Percentiles rank a stretch among this genome's conserved stretches.
Conservation (phyloP, 2,888 invertebrate species). For the Drosophila mulleri region DNA sequence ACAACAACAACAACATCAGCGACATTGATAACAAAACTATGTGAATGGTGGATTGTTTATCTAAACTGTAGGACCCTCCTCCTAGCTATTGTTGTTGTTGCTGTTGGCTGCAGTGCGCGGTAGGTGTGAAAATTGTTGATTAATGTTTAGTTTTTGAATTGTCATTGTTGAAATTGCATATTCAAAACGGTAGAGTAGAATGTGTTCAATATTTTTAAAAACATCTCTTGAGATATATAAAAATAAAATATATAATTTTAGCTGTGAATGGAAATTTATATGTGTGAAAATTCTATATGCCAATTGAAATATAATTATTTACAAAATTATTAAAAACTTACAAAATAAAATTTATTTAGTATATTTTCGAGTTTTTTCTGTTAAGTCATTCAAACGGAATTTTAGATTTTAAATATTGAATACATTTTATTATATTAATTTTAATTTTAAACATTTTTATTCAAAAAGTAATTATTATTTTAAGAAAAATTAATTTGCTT, state of each 20-base stretch:
- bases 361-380: background rate
- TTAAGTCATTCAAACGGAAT: too few species aligned
- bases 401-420: too few species aligned
- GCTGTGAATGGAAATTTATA: background rate
- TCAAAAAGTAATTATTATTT: background rate
- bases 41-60: constrained; percentile 31
- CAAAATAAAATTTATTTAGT: background rate
- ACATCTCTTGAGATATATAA: background rate
- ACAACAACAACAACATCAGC: constrained; percentile 50
- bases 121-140: constrained; percentile 80
- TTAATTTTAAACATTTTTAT: too few species aligned
- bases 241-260: background rate
- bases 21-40: constrained; percentile 61
- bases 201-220: background rate
- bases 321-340: background rate
- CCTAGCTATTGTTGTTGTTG: background rate
- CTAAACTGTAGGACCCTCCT: constrained; percentile 29
- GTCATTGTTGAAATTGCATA: constrained; percentile 51
- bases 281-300: background rate
- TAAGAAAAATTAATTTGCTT: too few species aligned
- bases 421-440: too few species aligned
- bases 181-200: constrained; percentile 17
- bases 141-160: constrained; percentile 65
- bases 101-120: constrained; percentile 12
- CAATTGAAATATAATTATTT: background rate